Evolutionary conservation across 2,113 vertebrate species (phyloP).

Genomic region (Esox niger): DNA sequence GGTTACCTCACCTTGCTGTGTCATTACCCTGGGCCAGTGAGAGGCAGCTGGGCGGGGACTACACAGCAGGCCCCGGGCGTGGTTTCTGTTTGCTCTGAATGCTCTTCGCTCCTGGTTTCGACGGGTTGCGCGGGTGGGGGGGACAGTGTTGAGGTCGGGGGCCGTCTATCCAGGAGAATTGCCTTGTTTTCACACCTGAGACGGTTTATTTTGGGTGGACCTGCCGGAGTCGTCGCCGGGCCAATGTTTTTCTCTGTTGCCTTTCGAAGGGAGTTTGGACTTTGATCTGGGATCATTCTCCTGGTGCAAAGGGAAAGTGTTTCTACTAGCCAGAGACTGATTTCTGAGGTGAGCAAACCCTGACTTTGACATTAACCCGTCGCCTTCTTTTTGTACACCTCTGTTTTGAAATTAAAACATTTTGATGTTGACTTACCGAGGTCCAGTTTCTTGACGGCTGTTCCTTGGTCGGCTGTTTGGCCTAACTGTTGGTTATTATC

Average conservation of each 20-base stretch:
- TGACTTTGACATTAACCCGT: neutral
- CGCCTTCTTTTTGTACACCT: neutral
- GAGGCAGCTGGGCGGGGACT: slow-evolving; percentile 43
- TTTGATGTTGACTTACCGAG: neutral
- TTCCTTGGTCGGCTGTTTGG: neutral
- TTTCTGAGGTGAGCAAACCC: slow-evolving; percentile 37
- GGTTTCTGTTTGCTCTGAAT: slow-evolving; percentile 49
- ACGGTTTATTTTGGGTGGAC: slow-evolving; percentile 24
- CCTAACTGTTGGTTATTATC: neutral
- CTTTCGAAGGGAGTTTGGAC: slow-evolving; percentile 42
- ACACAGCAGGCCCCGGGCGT: slow-evolving; percentile 21
- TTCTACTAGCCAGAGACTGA: slow-evolving; percentile 42
- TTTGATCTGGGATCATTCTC: slow-evolving; percentile 51
- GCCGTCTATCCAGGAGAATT: neutral
- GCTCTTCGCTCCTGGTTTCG: slow-evolving; percentile 38
- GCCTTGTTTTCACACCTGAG: slow-evolving; percentile 60
- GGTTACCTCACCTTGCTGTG: slow-evolving; percentile 69
- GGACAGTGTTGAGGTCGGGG: slow-evolving; percentile 19
- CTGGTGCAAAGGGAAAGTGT: slow-evolving; percentile 38
- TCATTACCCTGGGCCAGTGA: slow-evolving; percentile 42
- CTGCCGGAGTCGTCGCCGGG: slow-evolving; percentile 13
- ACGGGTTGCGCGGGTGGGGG: too few relatives aligned
- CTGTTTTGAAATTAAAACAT: neutral
- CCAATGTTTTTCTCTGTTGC: slow-evolving; percentile 35
- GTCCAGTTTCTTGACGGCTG: neutral